Evolutionary conservation across 2,888 invertebrate species (phyloP).

Genomic region (Eupithecia insigniata): DNA sequence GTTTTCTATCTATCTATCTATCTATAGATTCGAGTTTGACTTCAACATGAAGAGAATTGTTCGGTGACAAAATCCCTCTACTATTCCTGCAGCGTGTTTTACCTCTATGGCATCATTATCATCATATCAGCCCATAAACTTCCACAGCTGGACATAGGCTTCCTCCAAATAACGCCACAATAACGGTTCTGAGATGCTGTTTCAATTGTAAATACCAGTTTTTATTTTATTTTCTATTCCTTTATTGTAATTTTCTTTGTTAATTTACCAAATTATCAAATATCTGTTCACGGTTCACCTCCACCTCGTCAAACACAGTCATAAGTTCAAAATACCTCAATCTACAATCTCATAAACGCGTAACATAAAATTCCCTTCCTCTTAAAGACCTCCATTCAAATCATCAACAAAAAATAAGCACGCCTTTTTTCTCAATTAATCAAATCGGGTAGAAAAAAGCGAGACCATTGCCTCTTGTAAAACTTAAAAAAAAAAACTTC

Average conservation of each 20-base stretch:
- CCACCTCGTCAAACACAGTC: not conserved
- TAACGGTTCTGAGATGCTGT: no score
- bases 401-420: constrained; percentile 55
- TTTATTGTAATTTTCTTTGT: not conserved
- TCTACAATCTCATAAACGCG: constrained; percentile 46
- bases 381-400: constrained; percentile 60
- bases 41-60: no score
- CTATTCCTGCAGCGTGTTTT: no score
- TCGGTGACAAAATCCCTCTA: no score
- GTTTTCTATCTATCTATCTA: no score
- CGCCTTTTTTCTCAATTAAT: constrained; percentile 73
- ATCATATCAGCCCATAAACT: no score
- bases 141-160: no score
- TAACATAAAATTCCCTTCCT: constrained; percentile 40
- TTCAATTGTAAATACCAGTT: not conserved
- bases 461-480: constrained; percentile 47
- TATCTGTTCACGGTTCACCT: not conserved
- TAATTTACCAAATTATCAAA: not conserved
- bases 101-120: no score
- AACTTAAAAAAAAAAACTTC: constrained; percentile 75
- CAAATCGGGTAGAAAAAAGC: constrained; percentile 62
- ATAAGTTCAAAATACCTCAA: constrained; percentile 48
- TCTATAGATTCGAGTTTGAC: no score
- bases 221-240: not conserved
- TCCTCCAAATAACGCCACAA: no score